Conservation (phyloP, 2,797 vertebrate species). For the Trachurus trachurus region DNA sequence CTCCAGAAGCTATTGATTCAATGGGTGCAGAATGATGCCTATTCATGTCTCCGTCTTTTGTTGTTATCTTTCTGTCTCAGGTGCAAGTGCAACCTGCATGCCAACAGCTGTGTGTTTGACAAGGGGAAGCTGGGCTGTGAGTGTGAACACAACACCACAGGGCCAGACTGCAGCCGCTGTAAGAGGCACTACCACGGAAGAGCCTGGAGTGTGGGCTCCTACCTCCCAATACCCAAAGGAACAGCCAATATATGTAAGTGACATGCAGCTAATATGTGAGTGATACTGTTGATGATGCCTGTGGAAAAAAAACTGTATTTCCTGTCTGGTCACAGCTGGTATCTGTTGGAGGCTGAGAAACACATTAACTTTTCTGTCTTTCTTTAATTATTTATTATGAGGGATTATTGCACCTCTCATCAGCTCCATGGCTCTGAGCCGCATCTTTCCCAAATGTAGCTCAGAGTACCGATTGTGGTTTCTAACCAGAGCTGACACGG, state of each 20-base stretch:
- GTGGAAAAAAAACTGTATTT: not conserved
- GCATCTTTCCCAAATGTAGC: conserved; percentile 11
- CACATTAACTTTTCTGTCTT: not conserved
- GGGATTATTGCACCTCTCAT: conserved; percentile 13
- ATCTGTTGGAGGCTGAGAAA: conserved; percentile 11
- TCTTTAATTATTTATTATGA: conserved; percentile 2
- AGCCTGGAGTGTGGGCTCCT: conserved; percentile 96
- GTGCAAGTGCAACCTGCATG: conserved; percentile 99
- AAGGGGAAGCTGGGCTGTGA: conserved; percentile 96
- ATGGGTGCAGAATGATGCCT: conserved; percentile 53
- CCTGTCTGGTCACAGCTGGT: conserved; percentile 17
- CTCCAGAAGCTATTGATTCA: conserved; percentile 58
- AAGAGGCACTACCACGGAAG: conserved; percentile 98
- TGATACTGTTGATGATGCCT: not conserved
- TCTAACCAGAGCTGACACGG: not conserved
- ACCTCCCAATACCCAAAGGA: conserved; percentile 98
- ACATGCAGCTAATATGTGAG: conserved; percentile 5
- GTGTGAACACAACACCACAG: conserved; percentile 99
- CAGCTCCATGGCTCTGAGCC: conserved; percentile 1
- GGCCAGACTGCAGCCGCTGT: conserved; percentile 97
- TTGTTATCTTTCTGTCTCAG: conserved; percentile 83
- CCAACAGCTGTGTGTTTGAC: conserved; percentile 97
- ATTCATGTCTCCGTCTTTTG: conserved; percentile 67
- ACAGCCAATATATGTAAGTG: conserved; percentile 99
- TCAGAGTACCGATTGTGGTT: not conserved